These are phyloP conservation scores for Psilopsiagon aymara DNA, from an alignment of 2,113 vertebrate species.

Conservation along the genomic window DNA sequence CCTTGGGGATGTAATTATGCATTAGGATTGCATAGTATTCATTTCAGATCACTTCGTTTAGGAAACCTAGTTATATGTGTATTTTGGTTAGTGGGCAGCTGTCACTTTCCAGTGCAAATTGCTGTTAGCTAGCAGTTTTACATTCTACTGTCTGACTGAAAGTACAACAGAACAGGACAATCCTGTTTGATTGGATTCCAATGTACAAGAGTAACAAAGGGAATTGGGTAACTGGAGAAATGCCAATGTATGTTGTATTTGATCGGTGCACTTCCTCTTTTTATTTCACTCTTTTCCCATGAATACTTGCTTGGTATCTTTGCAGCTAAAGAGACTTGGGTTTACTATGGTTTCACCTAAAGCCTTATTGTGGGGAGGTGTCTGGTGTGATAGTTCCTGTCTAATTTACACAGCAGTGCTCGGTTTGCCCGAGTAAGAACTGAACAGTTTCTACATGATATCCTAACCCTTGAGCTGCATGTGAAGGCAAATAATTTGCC, in stretches of 20 bases:
- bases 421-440: neutral
- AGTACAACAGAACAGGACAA: neutral
- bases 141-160: neutral
- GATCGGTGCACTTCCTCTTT: neutral
- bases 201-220: neutral
- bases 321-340: neutral
- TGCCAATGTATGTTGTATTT: neutral
- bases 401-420: neutral
- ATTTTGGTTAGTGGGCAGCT: neutral
- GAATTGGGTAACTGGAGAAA: neutral
- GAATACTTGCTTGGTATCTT: neutral
- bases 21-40: neutral
- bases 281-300: neutral
- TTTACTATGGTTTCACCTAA: neutral
- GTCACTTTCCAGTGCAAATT: neutral
- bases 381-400: neutral
- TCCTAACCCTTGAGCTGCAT: neutral
- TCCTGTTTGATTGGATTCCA: neutral
- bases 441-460: neutral
- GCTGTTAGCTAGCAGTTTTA: neutral
- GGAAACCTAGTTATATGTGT: neutral
- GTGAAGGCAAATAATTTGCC: conserved; percentile 8
- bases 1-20: neutral
- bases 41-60: neutral
- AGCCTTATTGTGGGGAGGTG: neutral